A percentile compares a stretch with the other conserved stretches of the same genome.
These are phyloP conservation scores for Herpetotheres cachinnans DNA, from an alignment of 2,113 vertebrate species.

Conservation along the genomic window DNA sequence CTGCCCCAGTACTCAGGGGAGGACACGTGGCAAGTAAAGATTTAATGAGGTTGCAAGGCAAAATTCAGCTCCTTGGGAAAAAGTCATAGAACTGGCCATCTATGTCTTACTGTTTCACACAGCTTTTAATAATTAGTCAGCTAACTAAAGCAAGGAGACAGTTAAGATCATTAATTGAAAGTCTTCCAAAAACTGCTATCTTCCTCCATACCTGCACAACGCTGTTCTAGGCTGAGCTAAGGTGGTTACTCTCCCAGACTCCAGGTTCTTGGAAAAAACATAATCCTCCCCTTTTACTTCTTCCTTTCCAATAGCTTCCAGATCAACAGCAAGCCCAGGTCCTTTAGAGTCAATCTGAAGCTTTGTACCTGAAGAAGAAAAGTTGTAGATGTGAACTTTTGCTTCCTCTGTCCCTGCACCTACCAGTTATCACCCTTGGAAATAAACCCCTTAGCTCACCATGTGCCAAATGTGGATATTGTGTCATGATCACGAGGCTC, in stretches of 20 bases:
- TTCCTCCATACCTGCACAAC: slow-evolving; percentile 17
- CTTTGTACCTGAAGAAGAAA: slow-evolving; percentile 41
- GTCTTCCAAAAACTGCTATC: neutral
- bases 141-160: neutral
- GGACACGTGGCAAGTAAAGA: neutral
- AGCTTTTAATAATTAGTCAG: neutral
- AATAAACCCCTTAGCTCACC: neutral
- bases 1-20: neutral
- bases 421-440: neutral
- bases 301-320: slow-evolving; percentile 8
- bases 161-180: neutral
- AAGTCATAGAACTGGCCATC: neutral
- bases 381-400: neutral
- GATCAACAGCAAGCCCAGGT: neutral
- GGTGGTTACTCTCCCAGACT: neutral
- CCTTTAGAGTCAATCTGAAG: neutral
- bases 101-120: neutral
- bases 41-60: neutral
- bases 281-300: neutral
- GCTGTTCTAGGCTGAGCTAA: neutral
- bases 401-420: neutral
- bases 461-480: neutral
- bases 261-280: neutral
- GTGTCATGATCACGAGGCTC: neutral
- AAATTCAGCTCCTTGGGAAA: neutral